Conservation (phyloP, 2,797 vertebrate species). For the Schizothorax lantsangensis region DNA sequence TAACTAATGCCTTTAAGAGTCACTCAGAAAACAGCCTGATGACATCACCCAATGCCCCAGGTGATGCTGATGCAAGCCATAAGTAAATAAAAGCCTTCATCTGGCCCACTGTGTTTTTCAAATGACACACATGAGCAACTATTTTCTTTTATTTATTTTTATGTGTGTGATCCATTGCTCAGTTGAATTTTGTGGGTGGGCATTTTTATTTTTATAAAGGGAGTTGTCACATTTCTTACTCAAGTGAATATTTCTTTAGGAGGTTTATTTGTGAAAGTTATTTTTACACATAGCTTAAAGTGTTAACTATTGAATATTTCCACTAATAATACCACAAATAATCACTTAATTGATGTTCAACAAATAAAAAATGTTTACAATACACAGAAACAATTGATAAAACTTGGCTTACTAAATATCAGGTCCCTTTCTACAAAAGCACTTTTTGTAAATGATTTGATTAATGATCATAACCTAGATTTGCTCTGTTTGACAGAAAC, state of each 20-base stretch:
- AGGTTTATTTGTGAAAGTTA: background rate
- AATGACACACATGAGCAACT: constrained; percentile 21
- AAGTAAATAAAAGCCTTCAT: background rate
- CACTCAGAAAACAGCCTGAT: constrained; percentile 20
- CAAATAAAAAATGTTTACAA: too few species aligned
- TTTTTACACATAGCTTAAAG: background rate
- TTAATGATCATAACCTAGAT: too few species aligned
- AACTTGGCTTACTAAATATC: too few species aligned
- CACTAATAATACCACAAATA: background rate
- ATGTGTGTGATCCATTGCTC: background rate
- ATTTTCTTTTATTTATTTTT: constrained; percentile 38
- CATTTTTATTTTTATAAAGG: background rate
- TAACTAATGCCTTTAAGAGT: constrained; percentile 42
- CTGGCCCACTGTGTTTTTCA: background rate
- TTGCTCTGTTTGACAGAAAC: too few species aligned
- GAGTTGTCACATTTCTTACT: background rate
- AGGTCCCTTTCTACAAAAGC: too few species aligned
- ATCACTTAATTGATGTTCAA: too few species aligned
- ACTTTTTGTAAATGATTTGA: too few species aligned
- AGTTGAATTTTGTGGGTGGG: background rate
- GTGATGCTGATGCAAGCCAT: constrained; percentile 14
- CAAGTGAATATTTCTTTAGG: background rate
- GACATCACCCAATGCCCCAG: constrained; percentile 32
- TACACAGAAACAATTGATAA: too few species aligned
- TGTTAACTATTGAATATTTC: background rate